Conservation (phyloP, 2,797 vertebrate genomes). For the Falco peregrinus region DNA sequence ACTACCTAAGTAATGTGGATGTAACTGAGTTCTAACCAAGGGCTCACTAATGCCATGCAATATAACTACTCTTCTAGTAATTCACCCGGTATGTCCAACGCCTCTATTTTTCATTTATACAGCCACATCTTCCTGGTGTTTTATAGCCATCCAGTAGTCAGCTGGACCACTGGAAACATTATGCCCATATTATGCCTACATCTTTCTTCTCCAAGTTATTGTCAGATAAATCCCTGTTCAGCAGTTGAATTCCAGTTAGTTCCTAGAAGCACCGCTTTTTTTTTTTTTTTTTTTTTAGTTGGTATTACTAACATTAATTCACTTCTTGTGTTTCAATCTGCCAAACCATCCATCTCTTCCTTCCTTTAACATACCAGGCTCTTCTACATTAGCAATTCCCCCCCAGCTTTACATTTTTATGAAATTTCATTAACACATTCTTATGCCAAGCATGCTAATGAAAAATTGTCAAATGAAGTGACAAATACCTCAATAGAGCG, state of each 20-base stretch:
- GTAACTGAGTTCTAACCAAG: neutral
- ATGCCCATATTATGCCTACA: neutral
- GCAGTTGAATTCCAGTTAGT: neutral
- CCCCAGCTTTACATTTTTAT: slow-evolving; percentile 16
- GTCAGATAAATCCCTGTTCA: neutral
- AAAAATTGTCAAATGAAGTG: neutral
- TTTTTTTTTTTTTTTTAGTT: neutral
- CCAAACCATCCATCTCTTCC: slow-evolving; percentile 17
- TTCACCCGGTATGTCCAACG: neutral
- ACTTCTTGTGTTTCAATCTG: slow-evolving; percentile 6
- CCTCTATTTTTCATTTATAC: neutral
- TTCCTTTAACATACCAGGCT: neutral
- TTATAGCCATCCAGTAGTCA: neutral
- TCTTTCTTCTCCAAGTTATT: neutral
- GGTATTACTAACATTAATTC: slow-evolving; percentile 28
- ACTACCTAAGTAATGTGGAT: neutral
- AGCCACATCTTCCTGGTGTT: neutral
- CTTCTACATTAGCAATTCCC: neutral
- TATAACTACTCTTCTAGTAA: neutral
- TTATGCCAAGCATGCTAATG: neutral
- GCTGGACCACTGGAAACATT: neutral
- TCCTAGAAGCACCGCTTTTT: slow-evolving; percentile 15
- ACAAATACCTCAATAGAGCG: neutral
- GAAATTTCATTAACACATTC: neutral
- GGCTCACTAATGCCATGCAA: neutral